Evolutionary conservation across 2,888 invertebrate genomes (phyloP), one percentile per base, ranked within the genome.

Genomic region (Sisyra terminalis): DNA sequence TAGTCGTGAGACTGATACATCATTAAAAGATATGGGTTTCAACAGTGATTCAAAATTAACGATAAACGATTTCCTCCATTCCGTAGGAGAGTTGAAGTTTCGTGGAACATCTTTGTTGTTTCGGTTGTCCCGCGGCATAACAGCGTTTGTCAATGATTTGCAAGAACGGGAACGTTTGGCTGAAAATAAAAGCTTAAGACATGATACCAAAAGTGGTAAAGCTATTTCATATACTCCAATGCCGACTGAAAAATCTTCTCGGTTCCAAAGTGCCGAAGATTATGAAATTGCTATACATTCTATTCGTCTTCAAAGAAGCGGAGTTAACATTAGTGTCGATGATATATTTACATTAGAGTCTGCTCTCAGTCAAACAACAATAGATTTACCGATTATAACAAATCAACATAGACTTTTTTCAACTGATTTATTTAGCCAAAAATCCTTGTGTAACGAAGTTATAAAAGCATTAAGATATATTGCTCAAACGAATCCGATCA

Each of bases 71-170:
- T 82, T 81, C 55, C 58, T 80, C n/a, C 67, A 69, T 16, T 70
- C 70, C 1, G 74, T 80, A 7, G 73, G 73, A 3, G 75, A 77
- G 49, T 59, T 76, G 11, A 73, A 71, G 42, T 68, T 81, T 36
- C 63, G 79, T 40, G 80, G 80, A 7, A 78, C 79, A 11, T 78
- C 79, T 29, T 64, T 69, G 1, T 57, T 82, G 42, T 68, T 80
- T 48, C 64, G 81, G n/a, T 61, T 78, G 2, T 65, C 69, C 0
- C 61, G 60, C 17, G 63, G 67, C 16, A 54, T 60, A 9, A 42
- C 54, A 5, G 50, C 53, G 32, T 53, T 52, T 16, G 17, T 41
- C 2, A 15, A 10, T 17, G 29, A 16, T 4, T 15, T 29, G 13
- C 29, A 41, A 34, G 42, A 24, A 29, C 42, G 46, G 36, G 36